Base-by-base conservation (phyloP, 2,797 vertebrate species). In the Epinephelus coioides region DNA sequence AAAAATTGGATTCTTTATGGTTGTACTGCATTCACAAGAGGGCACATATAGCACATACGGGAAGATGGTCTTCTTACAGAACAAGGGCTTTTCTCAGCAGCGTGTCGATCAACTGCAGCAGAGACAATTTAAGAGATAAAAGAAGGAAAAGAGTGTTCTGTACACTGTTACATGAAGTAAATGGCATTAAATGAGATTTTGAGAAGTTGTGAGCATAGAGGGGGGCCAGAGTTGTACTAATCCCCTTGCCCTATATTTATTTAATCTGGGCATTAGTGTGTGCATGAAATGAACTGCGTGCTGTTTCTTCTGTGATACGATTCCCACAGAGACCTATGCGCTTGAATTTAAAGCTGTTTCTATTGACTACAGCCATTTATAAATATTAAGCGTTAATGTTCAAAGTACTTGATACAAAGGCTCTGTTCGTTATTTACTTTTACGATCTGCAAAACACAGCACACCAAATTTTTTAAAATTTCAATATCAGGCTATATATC, bases 221-320 rank as follows among this genome's bases (percentile, higher is more conserved):
- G 82, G 84, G 86, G 78, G 76, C 54, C 74, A 78, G 66, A 83
- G 75, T 88, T 79, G 69, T 46, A 53, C 75, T 94, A 93, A 95
- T 93, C 93, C 88, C 60, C 62, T 77, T 94, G 91, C 84, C 89
- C 90, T 91, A 92, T 83, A 88, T 92, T 93, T 95, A 88, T 91
- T 90, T 92, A 94, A 93, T 94, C 91, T 92, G 78, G 69, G 85
- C 85, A 77, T 91, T 92, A 92, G 87, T 83, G 80, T 84, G 73
- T 68, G 73, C 73, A 79, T 88, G 68, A 83, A 90, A 93, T 86
- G 56, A 91, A 81, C 85, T 83, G 73, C 74, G 76, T 50, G 81
- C 69, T 74, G 69, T 62, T 87, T 85, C 66, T 62, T 69, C 56
- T 44, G 40, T 17, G 30, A 70, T 64, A 73, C 27, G 4, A 65